Evolutionary conservation across 1,140 invertebrate species (phyloP), one percentile per base, ranked within the genome.

Genomic region (Orussus abietinus): DNA sequence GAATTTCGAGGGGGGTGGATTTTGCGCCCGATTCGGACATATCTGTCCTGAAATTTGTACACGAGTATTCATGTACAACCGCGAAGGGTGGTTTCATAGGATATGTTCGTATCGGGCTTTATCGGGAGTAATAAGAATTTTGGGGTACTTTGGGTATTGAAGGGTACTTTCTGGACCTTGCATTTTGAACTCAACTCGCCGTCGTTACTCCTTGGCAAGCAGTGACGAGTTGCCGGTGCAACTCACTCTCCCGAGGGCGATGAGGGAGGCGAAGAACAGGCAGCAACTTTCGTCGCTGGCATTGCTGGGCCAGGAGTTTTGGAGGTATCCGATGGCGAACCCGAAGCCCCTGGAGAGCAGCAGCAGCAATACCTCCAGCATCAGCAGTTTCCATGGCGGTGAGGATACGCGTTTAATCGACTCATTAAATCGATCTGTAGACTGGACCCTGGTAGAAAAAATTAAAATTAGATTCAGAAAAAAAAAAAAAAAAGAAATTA

Each of bases 161-260:
- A n/a, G n/a, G n/a, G n/a, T n/a, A n/a, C n/a, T n/a, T n/a, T n/a
- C n/a, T n/a, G n/a, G n/a, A n/a, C n/a, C n/a, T n/a, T n/a, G n/a
- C n/a, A n/a, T n/a, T n/a, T n/a, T n/a, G n/a, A n/a, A n/a, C n/a
- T n/a, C n/a, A n/a, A n/a, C n/a, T n/a, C n/a, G n/a, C n/a, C n/a
- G n/a, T n/a, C n/a, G n/a, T n/a, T n/a, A n/a, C 25, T 33, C 14
- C 39, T 45, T 53, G 51, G 18, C 49, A 53, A 61, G 43, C 74
- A 91, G 90, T 73, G 92, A 96, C 69, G 94, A 97, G 75, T 75
- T 98, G 48, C 92, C 92, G 25, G 90, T 94, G 31, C 87, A 89
- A 72, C 78, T 98, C 42, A 84, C 82, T 47, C 72, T 97, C 54
- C 92, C 93, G 14, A 80, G 82, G 45, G 80, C 86, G 9, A 80